Conservation (phyloP, 2,113 vertebrate genomes). For the Oreocharis arfaki region DNA sequence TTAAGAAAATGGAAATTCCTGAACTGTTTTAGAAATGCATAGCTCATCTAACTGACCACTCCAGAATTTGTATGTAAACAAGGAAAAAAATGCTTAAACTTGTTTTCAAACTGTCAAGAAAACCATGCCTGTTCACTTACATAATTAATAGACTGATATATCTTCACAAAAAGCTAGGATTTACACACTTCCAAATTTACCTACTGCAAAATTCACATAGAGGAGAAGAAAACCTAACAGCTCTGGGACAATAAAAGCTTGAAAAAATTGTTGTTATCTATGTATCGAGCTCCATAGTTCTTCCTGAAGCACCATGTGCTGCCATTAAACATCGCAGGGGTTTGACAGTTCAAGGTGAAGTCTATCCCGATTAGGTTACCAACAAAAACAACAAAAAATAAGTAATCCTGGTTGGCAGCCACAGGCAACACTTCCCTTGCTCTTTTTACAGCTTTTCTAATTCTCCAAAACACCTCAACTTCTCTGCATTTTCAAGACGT, state of each 20-base stretch:
- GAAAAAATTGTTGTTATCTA: background rate
- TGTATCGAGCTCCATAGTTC: background rate
- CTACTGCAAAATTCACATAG: background rate
- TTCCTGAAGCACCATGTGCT: background rate
- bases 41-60: background rate
- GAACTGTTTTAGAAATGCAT: background rate
- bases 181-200: background rate
- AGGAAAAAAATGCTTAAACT: background rate
- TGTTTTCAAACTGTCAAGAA: background rate
- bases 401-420: background rate
- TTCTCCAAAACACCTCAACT: background rate
- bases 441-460: background rate
- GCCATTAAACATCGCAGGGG: background rate
- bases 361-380: background rate
- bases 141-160: background rate
- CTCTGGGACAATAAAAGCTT: background rate
- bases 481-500: background rate
- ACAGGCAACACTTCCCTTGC: background rate
- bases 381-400: background rate
- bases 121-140: background rate
- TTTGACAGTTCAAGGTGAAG: background rate
- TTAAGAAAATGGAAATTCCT: constrained; percentile 12
- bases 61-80: background rate
- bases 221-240: background rate
- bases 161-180: background rate